Evolutionary conservation across 2,888 invertebrate species (phyloP).

Genomic region (Heliconius aoede): DNA sequence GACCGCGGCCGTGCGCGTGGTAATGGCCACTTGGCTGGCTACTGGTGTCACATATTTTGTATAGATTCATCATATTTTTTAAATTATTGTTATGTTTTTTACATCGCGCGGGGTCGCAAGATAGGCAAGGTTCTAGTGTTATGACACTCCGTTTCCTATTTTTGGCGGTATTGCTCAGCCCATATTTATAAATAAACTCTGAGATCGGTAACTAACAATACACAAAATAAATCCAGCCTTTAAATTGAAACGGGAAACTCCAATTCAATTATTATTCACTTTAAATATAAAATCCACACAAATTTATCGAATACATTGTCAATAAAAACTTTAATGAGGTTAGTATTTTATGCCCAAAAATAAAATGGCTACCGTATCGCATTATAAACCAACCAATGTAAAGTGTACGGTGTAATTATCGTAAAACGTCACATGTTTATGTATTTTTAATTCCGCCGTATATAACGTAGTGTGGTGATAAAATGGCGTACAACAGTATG

Average conservation of each 20-base stretch:
- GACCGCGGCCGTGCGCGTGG: slow-evolving; percentile 46
- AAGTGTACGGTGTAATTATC: slow-evolving; percentile 75
- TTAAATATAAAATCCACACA: slow-evolving; percentile 29
- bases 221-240: slow-evolving; percentile 4
- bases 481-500: slow-evolving; percentile 62
- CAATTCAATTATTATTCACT: slow-evolving; percentile 23
- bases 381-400: slow-evolving; percentile 73
- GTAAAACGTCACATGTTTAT: slow-evolving; percentile 81
- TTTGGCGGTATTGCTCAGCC: too few relatives aligned
- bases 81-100: not conserved
- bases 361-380: slow-evolving; percentile 51
- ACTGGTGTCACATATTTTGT: slow-evolving; percentile 30
- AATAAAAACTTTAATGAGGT: slow-evolving; percentile 48
- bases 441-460: slow-evolving; percentile 81
- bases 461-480: slow-evolving; percentile 65
- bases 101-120: too few relatives aligned
- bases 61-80: slow-evolving; percentile 23
- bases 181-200: too few relatives aligned
- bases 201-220: not conserved
- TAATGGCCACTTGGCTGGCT: slow-evolving; percentile 38
- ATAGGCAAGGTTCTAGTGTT: too few relatives aligned
- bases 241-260: slow-evolving; percentile 1
- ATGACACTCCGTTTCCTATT: too few relatives aligned
- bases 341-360: slow-evolving; percentile 48
- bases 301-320: slow-evolving; percentile 33